Percentiles rank a stretch among this genome's conserved stretches.
These are phyloP conservation scores for Drosophila pseudotakahashii DNA, from an alignment of 2,888 invertebrate genomes.

Conservation along the genomic window DNA sequence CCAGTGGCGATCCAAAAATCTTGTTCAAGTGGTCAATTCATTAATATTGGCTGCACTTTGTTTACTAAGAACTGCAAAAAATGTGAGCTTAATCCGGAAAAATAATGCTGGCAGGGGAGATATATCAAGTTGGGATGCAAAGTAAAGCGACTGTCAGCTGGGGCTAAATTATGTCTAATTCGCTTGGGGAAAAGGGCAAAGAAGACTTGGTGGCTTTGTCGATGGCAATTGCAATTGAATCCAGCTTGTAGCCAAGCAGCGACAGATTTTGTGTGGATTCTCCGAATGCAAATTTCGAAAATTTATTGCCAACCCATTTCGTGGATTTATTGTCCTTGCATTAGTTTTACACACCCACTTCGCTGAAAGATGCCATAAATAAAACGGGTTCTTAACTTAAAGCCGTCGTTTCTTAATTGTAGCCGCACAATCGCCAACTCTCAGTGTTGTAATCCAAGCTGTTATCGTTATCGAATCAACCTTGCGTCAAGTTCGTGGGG, in stretches of 20 bases:
- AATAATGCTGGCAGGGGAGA: conserved; percentile 1
- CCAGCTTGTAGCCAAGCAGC: conserved; percentile 13
- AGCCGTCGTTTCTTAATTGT: conserved; percentile 20
- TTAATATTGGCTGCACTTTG: conserved; percentile 19
- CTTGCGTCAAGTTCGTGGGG: conserved; percentile 19
- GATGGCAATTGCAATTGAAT: conserved; percentile 30
- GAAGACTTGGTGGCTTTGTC: conserved; percentile 5
- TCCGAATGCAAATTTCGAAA: conserved; percentile 26
- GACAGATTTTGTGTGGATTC: conserved; percentile 20
- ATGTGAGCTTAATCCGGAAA: conserved; percentile 12
- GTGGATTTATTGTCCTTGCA: conserved; percentile 27
- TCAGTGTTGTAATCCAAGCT: conserved; percentile 26
- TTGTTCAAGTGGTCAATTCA: conserved; percentile 23
- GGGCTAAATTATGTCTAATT: conserved; percentile 34
- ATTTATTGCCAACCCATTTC: conserved; percentile 30
- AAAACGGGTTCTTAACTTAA: conserved; percentile 14
- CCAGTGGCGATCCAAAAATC: conserved; percentile 7
- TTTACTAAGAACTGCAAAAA: conserved; percentile 12
- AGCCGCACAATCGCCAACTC: not conserved
- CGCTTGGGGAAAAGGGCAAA: conserved; percentile 5
- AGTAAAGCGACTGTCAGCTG: conserved; percentile 28
- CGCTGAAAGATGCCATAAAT: conserved; percentile 4
- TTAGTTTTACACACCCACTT: conserved; percentile 26
- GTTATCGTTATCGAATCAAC: conserved; percentile 26
- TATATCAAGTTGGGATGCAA: conserved; percentile 25